phyloP scores from a whole-genome alignment of 1,140 invertebrate species.

The Hycleus cichorii region DNA sequence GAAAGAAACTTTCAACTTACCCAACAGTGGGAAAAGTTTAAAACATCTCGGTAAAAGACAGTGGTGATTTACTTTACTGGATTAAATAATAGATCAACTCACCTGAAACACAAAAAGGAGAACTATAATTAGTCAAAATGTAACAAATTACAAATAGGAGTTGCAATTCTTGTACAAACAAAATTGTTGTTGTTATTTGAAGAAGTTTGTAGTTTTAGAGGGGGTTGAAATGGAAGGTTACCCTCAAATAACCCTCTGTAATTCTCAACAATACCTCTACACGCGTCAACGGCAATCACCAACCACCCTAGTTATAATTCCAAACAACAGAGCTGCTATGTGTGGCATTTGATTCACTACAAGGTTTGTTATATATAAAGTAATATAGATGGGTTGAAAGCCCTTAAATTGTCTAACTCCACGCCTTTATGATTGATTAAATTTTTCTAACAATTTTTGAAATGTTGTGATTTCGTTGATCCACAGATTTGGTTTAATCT shows the following conservation, averaged over 20 bases:
- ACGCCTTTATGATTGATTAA: conserved; percentile 2
- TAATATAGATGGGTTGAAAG: not conserved
- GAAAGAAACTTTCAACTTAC: conserved; percentile 1
- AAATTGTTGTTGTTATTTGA: conserved; percentile 2
- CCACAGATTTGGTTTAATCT: not conserved
- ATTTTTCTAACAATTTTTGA: not conserved
- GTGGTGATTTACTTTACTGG: not conserved
- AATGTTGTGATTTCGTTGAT: not conserved
- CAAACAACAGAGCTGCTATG: conserved; percentile 12
- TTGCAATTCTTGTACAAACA: not conserved
- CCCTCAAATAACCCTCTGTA: not conserved
- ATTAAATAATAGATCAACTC: not conserved
- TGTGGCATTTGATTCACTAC: conserved; percentile 11
- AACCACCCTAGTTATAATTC: conserved; percentile 18
- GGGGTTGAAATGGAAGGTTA: too few species aligned
- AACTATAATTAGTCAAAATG: not conserved
- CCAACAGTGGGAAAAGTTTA: not conserved
- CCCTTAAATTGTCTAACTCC: not conserved
- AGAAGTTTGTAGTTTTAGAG: not conserved
- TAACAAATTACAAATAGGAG: not conserved
- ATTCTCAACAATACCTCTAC: conserved; percentile 8
- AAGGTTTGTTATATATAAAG: conserved; percentile 4
- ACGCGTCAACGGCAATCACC: conserved; percentile 18
- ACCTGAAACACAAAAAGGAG: conserved; percentile 7
- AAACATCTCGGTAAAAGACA: too few species aligned